Base-by-base conservation (phyloP, 2,888 invertebrate genomes). In the Parapristionchus giblindavisi region DNA sequence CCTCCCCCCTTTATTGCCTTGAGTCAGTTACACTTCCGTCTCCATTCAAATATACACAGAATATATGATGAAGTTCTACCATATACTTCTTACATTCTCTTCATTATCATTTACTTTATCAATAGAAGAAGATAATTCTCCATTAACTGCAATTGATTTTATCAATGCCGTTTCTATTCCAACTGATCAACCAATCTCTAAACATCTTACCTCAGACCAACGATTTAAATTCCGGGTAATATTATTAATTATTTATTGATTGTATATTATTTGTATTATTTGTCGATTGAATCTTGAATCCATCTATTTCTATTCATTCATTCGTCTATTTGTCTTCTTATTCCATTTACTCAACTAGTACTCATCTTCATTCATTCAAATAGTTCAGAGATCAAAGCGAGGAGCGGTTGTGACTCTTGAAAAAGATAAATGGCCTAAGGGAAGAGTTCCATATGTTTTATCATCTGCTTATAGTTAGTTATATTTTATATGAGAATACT, bases 381-480 rank as follows among this genome's bases (percentile, higher is more conserved):
- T 29, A 51, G 77, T 85, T 68, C 77, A 85, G 85, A 75, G 85
- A 76, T 75, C 77, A 48, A 83, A 82, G 61, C 74, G 86, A 32
- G 85, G 83, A 21, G 83, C 85, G 2, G 86, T 85, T 17, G 85
- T 86, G 0, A 81, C 84, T 8, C 81, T 86, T 51, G 87, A 87
- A 38, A 81, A 82, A 38, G 87, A 87, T 79, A 87, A 87, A 76
- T 87, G 87, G 87, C 87, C 87, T 8, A 79, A 81, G 36, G 87
- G 86, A 29, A 75, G 86, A 60, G 81, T 87, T 14, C 87, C 87
- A 4, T 87, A 87, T 68, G 79, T 85, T 29, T 77, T 87, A 0
- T 87, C 87, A 1, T 76, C 84, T 6, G 82, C 84, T 27, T 87
- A 88, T 78, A 85, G 87, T 87, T 79, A 78, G 76, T 48, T 24